Conservation (phyloP, 2,797 vertebrate genomes). For the Intellagama lesueurii region DNA sequence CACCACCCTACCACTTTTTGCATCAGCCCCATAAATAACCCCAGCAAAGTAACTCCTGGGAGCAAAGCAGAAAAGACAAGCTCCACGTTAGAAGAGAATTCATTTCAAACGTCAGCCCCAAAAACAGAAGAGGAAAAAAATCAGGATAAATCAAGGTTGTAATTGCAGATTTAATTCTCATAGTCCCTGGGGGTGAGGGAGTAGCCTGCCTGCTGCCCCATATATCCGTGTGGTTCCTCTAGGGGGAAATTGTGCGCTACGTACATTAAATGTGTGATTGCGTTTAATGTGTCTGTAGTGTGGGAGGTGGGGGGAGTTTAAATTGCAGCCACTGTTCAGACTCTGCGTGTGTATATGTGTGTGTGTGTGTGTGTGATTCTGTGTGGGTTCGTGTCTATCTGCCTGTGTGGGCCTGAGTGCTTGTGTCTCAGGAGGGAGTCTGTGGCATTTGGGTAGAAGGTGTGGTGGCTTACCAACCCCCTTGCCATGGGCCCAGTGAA, state of each 20-base stretch:
- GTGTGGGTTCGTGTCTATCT: not conserved
- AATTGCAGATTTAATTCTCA: constrained; percentile 43
- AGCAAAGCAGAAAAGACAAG: not conserved
- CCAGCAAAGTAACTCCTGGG: not conserved
- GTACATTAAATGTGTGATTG: not conserved
- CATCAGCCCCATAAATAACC: constrained; percentile 61
- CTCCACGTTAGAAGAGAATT: constrained; percentile 21
- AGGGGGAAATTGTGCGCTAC: not conserved
- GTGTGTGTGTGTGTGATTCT: not conserved
- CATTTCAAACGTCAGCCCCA: constrained; percentile 19
- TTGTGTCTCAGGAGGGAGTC: too few relatives aligned
- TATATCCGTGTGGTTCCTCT: accelerated
- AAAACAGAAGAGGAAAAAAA: too few relatives aligned
- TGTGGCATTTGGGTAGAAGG: too few relatives aligned
- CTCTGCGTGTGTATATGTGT: too few relatives aligned
- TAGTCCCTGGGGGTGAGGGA: not conserved
- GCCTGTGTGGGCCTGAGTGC: not conserved
- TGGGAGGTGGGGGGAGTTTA: not conserved
- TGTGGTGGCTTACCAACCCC: too few relatives aligned
- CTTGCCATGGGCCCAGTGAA: too few relatives aligned
- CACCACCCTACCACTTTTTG: constrained; percentile 24
- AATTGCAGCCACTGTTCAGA: not conserved
- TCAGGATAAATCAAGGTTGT: constrained; percentile 12
- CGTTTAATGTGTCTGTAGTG: not conserved
- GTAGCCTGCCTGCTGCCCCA: not conserved